Evolutionary conservation across 2,113 vertebrate genomes (phyloP), one percentile per base, ranked within the genome.

Genomic region (Myrmecophaga tridactyla): DNA sequence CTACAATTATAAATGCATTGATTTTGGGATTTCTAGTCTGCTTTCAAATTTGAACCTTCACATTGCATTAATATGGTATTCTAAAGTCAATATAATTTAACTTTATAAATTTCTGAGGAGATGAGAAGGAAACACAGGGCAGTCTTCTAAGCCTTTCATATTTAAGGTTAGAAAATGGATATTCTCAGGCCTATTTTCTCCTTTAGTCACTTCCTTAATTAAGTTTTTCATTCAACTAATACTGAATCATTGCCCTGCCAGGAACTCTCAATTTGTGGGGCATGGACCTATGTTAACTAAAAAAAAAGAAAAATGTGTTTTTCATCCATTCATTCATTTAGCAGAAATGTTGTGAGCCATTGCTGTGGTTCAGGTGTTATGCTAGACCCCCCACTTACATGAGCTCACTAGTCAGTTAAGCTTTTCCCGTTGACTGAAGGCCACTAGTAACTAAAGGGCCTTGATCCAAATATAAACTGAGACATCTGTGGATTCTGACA

Each of bases 1-100:
- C 80, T 82, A 6, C 18, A 86, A 41, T 88, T 90, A 76, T 20
- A 94, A 12, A 60, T 89, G 29, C 75, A 72, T 86, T 92, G 51
- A 25, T 69, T 95, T 89, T 85, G 76, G 10, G 36, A 82, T 93
- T 94, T 76, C 75, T 91, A 75, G 63, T 60, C 81, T 80, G 75
- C 76, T 86, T 89, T 96, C 83, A 94, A 76, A 69, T 93, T 73
- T 92, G 88, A 78, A 67, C 73, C 29, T 83, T 95, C 88, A 34
- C 31, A 39, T 94, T 88, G 73, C 85, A 84, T 93, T 82, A 88
- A 82, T 95, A 36, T 87, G 31, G 7, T 88, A 63, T 73, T 95
- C 67, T 46, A 83, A 82, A 20, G 90, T 96, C 93, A 97, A 93
- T 96, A 94, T 92, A 96, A 90, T 86, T 88, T 97, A 95, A 70